These are phyloP conservation scores for Clytia hemisphaerica DNA, from an alignment of 30 jellyfish, hydroid and myxozoan genomes.

Conservation along the genomic window DNA sequence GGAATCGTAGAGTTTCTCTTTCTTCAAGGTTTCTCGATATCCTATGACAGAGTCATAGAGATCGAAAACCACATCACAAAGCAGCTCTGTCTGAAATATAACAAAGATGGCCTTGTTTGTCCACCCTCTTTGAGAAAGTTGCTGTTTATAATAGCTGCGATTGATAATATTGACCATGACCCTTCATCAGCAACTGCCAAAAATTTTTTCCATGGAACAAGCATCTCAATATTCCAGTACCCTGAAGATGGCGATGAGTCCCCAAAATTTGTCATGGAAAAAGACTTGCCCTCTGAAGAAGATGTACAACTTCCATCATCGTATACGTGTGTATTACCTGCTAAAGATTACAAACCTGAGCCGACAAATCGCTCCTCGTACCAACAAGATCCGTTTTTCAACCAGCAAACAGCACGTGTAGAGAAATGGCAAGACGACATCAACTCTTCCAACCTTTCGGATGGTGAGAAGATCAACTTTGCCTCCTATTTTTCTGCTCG, in stretches of 20 bases:
- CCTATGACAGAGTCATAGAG: conserved; percentile 12
- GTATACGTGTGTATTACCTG: background rate
- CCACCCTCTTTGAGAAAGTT: background rate
- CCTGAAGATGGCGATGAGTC: too few relatives aligned
- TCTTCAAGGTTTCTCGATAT: background rate
- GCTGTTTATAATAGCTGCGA: conserved; percentile 11
- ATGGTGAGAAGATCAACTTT: background rate
- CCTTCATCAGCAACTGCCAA: too few relatives aligned
- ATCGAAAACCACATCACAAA: background rate
- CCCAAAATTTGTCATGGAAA: too few relatives aligned
- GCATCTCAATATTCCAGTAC: conserved; percentile 24
- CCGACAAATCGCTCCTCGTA: background rate
- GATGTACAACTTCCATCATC: too few relatives aligned
- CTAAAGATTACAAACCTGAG: background rate
- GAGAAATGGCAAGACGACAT: background rate
- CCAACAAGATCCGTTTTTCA: background rate
- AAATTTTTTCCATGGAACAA: too few relatives aligned
- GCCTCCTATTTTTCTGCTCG: background rate
- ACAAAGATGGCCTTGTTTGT: background rate
- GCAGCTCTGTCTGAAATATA: conserved; percentile 23
- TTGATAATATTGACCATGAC: conserved; percentile 24
- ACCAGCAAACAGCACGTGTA: background rate
- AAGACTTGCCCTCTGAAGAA: too few relatives aligned
- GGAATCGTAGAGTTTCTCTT: background rate
- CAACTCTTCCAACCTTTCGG: background rate